Base-by-base conservation (phyloP, 2,113 vertebrate species). In the Hirundichthys speculiger region DNA sequence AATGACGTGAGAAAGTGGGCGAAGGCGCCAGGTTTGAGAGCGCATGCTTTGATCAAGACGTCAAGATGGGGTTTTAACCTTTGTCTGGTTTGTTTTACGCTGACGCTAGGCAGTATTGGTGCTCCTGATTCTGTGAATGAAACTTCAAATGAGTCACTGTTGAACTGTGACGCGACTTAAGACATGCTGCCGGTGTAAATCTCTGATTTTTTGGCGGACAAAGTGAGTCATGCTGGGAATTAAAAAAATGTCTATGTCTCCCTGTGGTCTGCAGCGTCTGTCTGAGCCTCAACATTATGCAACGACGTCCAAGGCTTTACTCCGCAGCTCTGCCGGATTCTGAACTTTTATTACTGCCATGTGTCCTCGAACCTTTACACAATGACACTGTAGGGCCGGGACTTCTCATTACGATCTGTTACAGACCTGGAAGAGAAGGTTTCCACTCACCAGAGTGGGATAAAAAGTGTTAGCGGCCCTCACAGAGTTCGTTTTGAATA, bases 291-390 rank as follows among this genome's bases (percentile, higher is more conserved):
- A 0, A 41, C 42, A 1, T 42, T 34, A 79, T 45, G 14, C 18
- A 42, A 1, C 21, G 25, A 69, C 41, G 41, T 47, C 11, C 25
- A 3, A 41, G 53, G 18, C 30, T 53, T 77, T 41, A 41, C 24
- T 24, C 13, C 19, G 13, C 38, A 50, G 34, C 20, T 3, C 3
- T 52, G 14, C 61, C 53, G 56, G 55, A 42, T 43, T 68, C 20
- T 43, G 25, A 41, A 2, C 51, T 73, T 49, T 40, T 48, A 78
- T 73, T 58, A 25, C 21, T 59, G 58, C 67, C 77, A 64, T 67
- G 41, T 73, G 74, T 57, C 18, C 43, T 9, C 14, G 39, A 20
- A 49, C 30, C 40, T 0, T 18, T 21, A 4, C 58, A 34, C 58
- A 16, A 7, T 22, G 3, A n/a, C n/a, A 9, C 49, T 19, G 48